A percentile compares a stretch with the other conserved stretches of the same genome.
Evolutionary conservation across 2,797 vertebrate genomes (phyloP).

Genomic region (Fundulus diaphanus): DNA sequence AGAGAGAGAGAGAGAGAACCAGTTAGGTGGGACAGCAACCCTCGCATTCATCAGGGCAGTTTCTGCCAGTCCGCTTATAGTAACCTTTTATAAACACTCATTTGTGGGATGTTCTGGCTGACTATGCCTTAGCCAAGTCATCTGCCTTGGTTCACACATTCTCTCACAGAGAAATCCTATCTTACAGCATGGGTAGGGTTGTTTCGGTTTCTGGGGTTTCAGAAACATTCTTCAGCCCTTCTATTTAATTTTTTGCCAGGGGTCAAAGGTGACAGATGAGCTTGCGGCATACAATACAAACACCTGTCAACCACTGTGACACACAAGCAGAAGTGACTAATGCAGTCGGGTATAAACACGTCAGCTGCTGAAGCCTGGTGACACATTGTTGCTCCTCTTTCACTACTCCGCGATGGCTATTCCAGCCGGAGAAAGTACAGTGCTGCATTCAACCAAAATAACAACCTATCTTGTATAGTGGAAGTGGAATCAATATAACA

Average conservation of each 20-base stretch:
- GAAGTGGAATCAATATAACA: slow-evolving; percentile 30
- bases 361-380: slow-evolving; percentile 44
- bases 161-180: slow-evolving; percentile 11
- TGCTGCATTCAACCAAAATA: slow-evolving; percentile 36
- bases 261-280: slow-evolving; percentile 61
- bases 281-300: slow-evolving; percentile 48
- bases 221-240: slow-evolving; percentile 13
- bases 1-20: not conserved
- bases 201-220: slow-evolving; percentile 19
- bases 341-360: slow-evolving; percentile 46
- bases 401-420: slow-evolving; percentile 44
- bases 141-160: not conserved
- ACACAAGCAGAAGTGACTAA: slow-evolving; percentile 47
- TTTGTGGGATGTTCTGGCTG: slow-evolving; percentile 10
- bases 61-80: not conserved
- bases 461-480: slow-evolving; percentile 38
- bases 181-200: slow-evolving; percentile 12
- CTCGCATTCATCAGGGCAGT: not conserved
- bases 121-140: not conserved
- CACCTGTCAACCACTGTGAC: slow-evolving; percentile 40
- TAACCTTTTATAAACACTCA: slow-evolving; percentile 17
- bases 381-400: slow-evolving; percentile 32
- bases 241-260: slow-evolving; percentile 24
- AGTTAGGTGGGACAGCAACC: not conserved
- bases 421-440: slow-evolving; percentile 28